Conservation (phyloP, 2,888 invertebrate genomes). For the Allacma fusca region DNA sequence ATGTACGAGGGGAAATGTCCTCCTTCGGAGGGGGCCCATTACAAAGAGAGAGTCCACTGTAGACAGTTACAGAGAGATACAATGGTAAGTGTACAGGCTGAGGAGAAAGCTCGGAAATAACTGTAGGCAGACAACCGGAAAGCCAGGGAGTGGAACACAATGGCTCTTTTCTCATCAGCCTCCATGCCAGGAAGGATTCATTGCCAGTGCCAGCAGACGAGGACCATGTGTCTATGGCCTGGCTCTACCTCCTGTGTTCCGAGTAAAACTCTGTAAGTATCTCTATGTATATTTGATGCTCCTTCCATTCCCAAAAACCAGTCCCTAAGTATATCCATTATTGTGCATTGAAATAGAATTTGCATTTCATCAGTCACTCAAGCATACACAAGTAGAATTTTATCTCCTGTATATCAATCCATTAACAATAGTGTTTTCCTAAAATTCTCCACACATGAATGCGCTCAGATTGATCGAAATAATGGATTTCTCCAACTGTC, state of each 20-base stretch:
- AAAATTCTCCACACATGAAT: constrained; percentile 38
- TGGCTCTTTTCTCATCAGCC: neutral
- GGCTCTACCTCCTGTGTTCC: no score
- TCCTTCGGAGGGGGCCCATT: no score
- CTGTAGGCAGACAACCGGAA: neutral
- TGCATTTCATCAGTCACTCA: constrained; percentile 34
- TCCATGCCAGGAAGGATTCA: neutral
- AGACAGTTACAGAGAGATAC: neutral
- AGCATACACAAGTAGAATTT: constrained; percentile 28
- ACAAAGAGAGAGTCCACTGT: no score
- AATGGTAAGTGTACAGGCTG: neutral
- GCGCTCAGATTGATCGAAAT: constrained; percentile 31
- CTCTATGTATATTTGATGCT: no score
- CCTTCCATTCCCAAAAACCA: no score
- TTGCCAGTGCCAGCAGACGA: no score
- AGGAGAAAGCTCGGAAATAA: neutral
- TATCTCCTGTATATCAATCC: neutral
- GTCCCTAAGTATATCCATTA: no score
- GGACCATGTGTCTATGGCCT: no score
- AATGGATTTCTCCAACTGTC: constrained; percentile 52
- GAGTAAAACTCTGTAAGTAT: no score
- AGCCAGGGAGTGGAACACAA: neutral
- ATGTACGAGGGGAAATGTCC: no score
- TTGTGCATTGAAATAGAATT: neutral
- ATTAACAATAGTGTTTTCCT: constrained; percentile 37